Evolutionary conservation across 2,113 vertebrate genomes (phyloP).

Genomic region (Salvelinus alpinus): DNA sequence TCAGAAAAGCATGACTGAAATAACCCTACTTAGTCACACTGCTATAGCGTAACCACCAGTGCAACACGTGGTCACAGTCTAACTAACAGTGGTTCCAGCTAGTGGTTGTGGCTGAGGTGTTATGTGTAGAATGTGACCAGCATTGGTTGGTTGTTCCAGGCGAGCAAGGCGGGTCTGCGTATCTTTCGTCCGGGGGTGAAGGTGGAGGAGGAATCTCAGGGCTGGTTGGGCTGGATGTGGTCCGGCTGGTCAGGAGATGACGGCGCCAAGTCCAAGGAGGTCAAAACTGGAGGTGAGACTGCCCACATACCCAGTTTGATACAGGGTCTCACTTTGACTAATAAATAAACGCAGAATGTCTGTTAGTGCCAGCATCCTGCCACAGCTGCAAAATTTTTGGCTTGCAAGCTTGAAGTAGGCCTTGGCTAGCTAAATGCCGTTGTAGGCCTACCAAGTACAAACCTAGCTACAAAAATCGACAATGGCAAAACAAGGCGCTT

Average conservation of each 20-base stretch:
- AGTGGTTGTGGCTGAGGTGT: not conserved
- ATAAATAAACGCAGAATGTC: too few species aligned
- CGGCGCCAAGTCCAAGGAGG: slow-evolving; percentile 66
- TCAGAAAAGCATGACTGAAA: too few species aligned
- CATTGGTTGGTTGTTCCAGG: slow-evolving; percentile 63
- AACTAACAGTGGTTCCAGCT: not conserved
- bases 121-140: not conserved
- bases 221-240: slow-evolving; percentile 95
- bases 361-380: too few species aligned
- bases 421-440: too few species aligned
- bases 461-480: too few species aligned
- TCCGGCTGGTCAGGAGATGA: slow-evolving; percentile 77
- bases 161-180: slow-evolving; percentile 84
- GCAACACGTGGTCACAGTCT: not conserved
- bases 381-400: too few species aligned
- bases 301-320: not conserved
- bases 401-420: too few species aligned
- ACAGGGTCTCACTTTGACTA: too few species aligned
- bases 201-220: slow-evolving; percentile 83
- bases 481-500: too few species aligned
- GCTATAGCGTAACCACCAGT: not conserved
- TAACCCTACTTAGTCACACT: too few species aligned
- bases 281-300: slow-evolving; percentile 80
- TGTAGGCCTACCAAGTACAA: too few species aligned
- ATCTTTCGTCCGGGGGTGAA: slow-evolving; percentile 87